Base-by-base conservation (phyloP, 1,140 invertebrate genomes). In the Chionoecetes opilio region DNA sequence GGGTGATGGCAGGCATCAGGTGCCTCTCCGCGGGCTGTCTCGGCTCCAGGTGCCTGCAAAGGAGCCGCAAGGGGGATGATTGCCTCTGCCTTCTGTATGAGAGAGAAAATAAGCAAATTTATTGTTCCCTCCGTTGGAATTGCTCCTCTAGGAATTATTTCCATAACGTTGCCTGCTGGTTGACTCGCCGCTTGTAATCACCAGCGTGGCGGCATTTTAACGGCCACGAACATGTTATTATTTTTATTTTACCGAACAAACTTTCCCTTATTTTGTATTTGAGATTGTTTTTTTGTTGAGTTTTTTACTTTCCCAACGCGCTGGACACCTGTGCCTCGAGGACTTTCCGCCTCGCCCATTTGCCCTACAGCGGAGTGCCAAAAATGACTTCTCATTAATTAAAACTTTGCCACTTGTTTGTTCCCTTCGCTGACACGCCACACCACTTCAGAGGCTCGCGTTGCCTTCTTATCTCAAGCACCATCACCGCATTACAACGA, bases 331-430 rank as follows among this genome's bases (percentile, higher is more conserved):
- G 53, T 26, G 21, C 53, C 8, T 2, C 6, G 9, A 21, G 9
- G 3, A 21, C n/a, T n/a, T 17, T n/a, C 41, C 41, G 41, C 41
- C 5, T 46, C 41, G 41, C 41, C 14, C 41, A 46, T 46, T n/a
- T 75, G 21, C 63, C 21, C 21, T 0, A 26, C 26, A 2, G 63
- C 6, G n/a, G 21, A n/a, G 63, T n/a, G 63, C 63, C 26, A n/a
- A 75, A 75, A 75, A 75, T n/a, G 11, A 75, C 21, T n/a, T 75
- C 63, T 75, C 63, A 75, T 75, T 75, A 75, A 75, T 75, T n/a
- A 75, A 75, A 75, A 75, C 63, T 75, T 75, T n/a, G 63, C 21
- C 63, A 75, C 63, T n/a, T 75, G 63, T n/a, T 75, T 75, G 63
- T n/a, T 75, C n/a, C 63, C 63, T n/a, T 75, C 63, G 6, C n/a